Percentiles rank a stretch among this genome's conserved stretches.
Conservation (phyloP, 2,113 vertebrate species). For the Lampris megalopsis region DNA sequence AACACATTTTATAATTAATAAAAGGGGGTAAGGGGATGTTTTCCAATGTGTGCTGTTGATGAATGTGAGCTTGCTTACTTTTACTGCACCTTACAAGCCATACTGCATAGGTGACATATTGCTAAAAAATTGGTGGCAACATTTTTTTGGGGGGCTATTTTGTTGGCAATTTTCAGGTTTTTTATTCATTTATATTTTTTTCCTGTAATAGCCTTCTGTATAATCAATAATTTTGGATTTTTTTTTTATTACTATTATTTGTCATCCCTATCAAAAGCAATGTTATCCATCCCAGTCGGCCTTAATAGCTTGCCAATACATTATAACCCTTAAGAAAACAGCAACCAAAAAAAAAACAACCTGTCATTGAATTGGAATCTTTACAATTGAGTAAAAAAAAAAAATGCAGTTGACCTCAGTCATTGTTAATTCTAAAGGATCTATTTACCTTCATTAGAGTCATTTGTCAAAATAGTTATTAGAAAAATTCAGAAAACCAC, state of each 20-base stretch:
- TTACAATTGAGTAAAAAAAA: no score
- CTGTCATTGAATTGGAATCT: no score
- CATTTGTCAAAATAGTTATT: no score
- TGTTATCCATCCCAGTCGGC: background rate
- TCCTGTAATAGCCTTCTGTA: no score
- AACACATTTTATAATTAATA: constrained; percentile 33
- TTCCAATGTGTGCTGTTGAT: constrained; percentile 27
- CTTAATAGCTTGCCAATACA: background rate
- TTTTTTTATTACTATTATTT: no score
- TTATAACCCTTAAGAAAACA: background rate
- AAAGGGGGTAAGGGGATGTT: background rate
- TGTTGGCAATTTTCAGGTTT: background rate
- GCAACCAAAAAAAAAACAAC: background rate
- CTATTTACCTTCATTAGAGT: no score
- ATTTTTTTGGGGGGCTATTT: background rate
- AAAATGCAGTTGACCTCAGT: no score
- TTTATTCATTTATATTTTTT: background rate
- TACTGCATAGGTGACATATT: background rate
- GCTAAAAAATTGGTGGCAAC: background rate
- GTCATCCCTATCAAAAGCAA: background rate
- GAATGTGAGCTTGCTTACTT: background rate
- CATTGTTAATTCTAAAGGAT: no score
- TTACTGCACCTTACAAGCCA: background rate
- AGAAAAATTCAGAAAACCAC: no score
- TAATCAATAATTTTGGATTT: no score